Evolutionary conservation across 2,888 invertebrate genomes (phyloP), one percentile per base, ranked within the genome.

Genomic region (Eupeodes luniger): DNA sequence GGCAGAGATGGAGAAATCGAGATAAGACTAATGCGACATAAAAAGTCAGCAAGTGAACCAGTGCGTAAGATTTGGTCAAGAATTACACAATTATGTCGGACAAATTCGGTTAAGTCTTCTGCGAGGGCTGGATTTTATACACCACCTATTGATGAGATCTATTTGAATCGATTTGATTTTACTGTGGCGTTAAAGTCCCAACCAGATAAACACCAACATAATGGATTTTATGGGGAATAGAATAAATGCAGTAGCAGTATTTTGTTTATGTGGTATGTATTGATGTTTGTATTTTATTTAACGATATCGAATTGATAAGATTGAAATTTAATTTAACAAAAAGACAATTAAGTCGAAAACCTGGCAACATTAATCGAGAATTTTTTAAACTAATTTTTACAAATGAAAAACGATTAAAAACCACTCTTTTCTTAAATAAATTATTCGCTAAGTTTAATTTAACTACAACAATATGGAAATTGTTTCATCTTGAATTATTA

Each of bases 101-200:
- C 84, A 4, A 87, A 27, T 34, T 64, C 89, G 10, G 80, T 55
- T 49, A 85, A 81, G 36, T 84, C 88, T 11, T 89, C 89, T 16
- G 85, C 86, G 57, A 72, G 80, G 77, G 77, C 80, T 69, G 90
- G 90, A 49, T 90, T 90, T 61, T 89, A 90, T 85, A 90, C 90
- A 44, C 90, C 90, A 47, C 90, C 90, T 40, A 75, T 89, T 19
- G 85, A 89, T 79, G 89, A 90, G n/a, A 74, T 67, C 49, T 82
- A 78, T 44, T 75, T 78, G 19, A 86, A 78, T 57, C 78, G 81
- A 16, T 85, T 85, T 44, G 85, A 80, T 40, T 76, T 85, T 12
- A 80, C 80, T 1, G 64, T 85, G 57, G 79, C 75, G 10, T 51
- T 85, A 19, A 84, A 79, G 49, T 75, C 84, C 2, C 5, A 44